phyloP scores from a whole-genome alignment of 1,140 invertebrate genomes.

The Dufourea novaeangliae region DNA sequence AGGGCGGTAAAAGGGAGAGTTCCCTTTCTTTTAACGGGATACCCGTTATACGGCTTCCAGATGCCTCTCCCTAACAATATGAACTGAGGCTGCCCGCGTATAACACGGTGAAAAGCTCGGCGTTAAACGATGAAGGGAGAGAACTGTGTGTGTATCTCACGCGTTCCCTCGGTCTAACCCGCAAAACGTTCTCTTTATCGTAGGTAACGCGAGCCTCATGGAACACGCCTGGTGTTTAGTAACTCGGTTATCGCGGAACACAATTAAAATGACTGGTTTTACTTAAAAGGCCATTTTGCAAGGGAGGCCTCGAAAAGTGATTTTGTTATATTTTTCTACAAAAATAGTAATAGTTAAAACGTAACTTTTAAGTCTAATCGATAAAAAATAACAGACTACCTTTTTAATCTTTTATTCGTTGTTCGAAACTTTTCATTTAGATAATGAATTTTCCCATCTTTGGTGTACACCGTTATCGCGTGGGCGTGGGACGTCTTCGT shows the following conservation, averaged over 20 bases:
- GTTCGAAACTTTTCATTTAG: too few species aligned
- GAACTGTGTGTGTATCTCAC: neutral
- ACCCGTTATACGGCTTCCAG: constrained; percentile 31
- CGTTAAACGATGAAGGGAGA: neutral
- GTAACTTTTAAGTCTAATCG: too few species aligned
- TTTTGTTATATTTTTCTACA: too few species aligned
- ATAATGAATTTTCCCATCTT: too few species aligned
- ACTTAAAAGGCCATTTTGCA: too few species aligned
- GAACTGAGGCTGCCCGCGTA: neutral
- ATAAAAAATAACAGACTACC: too few species aligned
- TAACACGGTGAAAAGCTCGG: neutral
- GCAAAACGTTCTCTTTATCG: constrained; percentile 17
- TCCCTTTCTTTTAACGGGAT: constrained; percentile 33
- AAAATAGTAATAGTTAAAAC: too few species aligned
- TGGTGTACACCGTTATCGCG: too few species aligned
- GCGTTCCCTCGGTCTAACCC: neutral
- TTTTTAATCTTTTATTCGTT: too few species aligned
- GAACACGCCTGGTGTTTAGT: neutral
- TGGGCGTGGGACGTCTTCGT: too few species aligned
- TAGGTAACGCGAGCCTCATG: neutral
- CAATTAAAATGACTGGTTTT: constrained; percentile 14
- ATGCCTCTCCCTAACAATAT: constrained; percentile 30
- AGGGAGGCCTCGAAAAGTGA: too few species aligned
- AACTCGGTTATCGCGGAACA: neutral
- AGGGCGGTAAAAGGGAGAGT: constrained; percentile 40